phyloP scores from a whole-genome alignment of 2,113 vertebrate genomes.

The Callipepla squamata region DNA sequence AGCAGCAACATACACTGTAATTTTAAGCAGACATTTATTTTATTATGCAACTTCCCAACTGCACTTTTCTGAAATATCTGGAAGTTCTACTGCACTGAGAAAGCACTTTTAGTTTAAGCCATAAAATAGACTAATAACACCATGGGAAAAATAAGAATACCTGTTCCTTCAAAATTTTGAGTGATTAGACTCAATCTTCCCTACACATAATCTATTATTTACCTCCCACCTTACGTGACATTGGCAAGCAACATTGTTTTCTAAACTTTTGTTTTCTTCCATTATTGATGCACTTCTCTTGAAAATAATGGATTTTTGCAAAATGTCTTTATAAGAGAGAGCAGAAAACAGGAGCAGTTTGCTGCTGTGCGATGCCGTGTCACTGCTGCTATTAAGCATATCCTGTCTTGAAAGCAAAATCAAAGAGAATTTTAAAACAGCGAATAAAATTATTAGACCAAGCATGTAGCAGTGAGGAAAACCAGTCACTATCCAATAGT shows the following conservation, averaged over 20 bases:
- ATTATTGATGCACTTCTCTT: not conserved
- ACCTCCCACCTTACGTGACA: not conserved
- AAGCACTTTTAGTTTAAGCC: slow-evolving; percentile 32
- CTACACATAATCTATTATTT: slow-evolving; percentile 14
- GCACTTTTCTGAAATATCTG: slow-evolving; percentile 16
- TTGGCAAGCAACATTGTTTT: not conserved
- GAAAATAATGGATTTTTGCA: not conserved
- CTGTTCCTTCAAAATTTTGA: not conserved
- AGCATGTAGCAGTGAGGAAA: not conserved
- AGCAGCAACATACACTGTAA: not conserved
- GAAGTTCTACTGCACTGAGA: not conserved
- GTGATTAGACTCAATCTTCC: slow-evolving; percentile 11
- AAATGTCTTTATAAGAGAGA: not conserved
- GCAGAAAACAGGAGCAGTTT: not conserved
- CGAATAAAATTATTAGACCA: not conserved
- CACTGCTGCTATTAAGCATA: not conserved
- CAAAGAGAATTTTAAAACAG: slow-evolving; percentile 48
- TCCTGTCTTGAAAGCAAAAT: slow-evolving; percentile 17
- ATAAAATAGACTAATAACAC: slow-evolving; percentile 6
- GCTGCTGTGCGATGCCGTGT: not conserved
- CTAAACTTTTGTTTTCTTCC: slow-evolving; percentile 3
- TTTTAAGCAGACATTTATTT: not conserved
- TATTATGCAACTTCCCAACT: not conserved
- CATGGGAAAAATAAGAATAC: not conserved
- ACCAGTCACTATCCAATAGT: not conserved